Evolutionary conservation across 1,140 invertebrate species (phyloP), one percentile per base, ranked within the genome.

Genomic region (Drosophila nannoptera): DNA sequence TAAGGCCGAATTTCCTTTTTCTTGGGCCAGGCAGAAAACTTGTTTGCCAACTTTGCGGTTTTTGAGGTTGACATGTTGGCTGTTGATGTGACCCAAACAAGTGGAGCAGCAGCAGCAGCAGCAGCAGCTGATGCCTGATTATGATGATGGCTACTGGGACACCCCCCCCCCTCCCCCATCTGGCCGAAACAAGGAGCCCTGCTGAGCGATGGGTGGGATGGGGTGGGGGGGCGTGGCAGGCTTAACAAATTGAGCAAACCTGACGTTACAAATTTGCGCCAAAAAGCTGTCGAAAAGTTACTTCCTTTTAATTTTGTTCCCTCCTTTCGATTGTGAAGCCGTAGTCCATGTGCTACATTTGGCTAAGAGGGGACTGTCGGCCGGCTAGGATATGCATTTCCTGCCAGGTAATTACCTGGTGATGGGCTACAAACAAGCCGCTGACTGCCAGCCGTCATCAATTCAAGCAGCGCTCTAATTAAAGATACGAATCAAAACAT

Each of bases 11-110:
- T 84, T 73, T 80, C 43, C 63, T 63, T 70, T 50, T 67, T 68
- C 56, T 40, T 75, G 33, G 59, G 33, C n/a, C 40, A 43, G 14
- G 40, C 12, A 43, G 40, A 66, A 73, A 73, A 83, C 75, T 84
- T 84, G 83, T 84, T 82, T 84, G 80, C 81, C 81, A 84, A 84
- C 81, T 84, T 84, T 84, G 80, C 76, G 80, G 80, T 84, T 84
- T 83, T 84, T 84, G 81, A 77, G 80, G 80, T 86, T 84, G 80
- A 84, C 80, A 84, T 84, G 80, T 84, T 84, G 80, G 81, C 80
- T 83, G 73, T 77, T 86, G 78, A 84, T 86, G 81, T 73, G 80
- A 80, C 81, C 80, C 80, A 84, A 80, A 67, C 80, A 84, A 75
- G 66, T 78, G 67, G 35, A 56, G 60, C 59, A 71, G 78, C 78